phyloP scores from a whole-genome alignment of 2,113 vertebrate species.

The Meleagris gallopavo region DNA sequence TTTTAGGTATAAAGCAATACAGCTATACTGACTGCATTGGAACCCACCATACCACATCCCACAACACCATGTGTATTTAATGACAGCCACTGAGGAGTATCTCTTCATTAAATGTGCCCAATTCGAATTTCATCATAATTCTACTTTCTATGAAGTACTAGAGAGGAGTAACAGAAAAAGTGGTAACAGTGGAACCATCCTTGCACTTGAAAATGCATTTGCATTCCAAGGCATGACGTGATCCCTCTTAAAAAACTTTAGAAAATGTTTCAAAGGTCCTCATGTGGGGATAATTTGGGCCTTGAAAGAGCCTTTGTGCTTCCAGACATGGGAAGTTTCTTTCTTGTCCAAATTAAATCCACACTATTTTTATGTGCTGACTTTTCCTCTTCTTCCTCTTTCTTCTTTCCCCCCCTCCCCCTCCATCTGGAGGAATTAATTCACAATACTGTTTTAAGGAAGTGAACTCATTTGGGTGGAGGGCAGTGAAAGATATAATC shows the following conservation, averaged over 20 bases:
- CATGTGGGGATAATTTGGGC: not conserved
- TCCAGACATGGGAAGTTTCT: not conserved
- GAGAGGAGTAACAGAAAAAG: not conserved
- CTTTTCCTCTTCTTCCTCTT: not conserved
- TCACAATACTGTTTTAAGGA: constrained; percentile 15
- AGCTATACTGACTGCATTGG: not conserved
- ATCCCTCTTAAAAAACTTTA: not conserved
- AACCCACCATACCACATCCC: not conserved
- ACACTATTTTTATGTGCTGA: not conserved
- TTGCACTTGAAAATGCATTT: not conserved
- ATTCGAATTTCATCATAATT: not conserved
- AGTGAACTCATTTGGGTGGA: constrained; percentile 46
- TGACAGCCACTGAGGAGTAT: not conserved
- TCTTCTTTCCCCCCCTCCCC: not conserved
- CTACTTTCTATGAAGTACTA: not conserved
- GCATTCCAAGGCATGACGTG: not conserved
- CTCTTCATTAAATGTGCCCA: not conserved
- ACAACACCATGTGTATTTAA: rapidly evolving
- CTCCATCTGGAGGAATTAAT: not conserved
- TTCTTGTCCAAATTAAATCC: not conserved
- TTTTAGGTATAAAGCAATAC: not conserved
- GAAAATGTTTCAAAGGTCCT: constrained; percentile 1
- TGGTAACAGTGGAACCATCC: not conserved
- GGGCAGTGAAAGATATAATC: not conserved
- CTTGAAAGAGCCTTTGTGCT: constrained; percentile 15